phyloP scores from a whole-genome alignment of 2,797 vertebrate genomes.

The Tauraco hartlaubi region DNA sequence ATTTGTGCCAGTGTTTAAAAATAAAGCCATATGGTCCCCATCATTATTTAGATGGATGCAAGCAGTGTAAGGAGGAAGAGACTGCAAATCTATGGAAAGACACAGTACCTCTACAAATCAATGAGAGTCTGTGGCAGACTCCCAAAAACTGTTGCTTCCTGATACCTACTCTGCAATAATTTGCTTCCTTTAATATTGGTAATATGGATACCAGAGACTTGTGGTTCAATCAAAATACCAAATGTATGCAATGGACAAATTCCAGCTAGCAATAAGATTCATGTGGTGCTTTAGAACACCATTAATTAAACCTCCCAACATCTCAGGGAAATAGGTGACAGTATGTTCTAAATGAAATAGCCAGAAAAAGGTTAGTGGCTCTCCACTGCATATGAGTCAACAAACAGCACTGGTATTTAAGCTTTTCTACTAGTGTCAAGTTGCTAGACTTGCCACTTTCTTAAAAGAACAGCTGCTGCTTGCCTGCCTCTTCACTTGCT shows the following conservation, averaged over 20 bases:
- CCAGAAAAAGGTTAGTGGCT: not conserved
- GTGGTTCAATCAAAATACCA: not conserved
- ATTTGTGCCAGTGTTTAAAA: constrained; percentile 25
- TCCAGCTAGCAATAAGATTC: not conserved
- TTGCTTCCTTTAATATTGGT: not conserved
- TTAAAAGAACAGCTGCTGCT: not conserved
- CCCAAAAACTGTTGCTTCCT: not conserved
- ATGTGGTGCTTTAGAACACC: not conserved
- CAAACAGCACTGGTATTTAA: not conserved
- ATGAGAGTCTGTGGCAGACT: not conserved
- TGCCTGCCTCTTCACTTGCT: not conserved
- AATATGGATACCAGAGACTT: not conserved
- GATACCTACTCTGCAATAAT: not conserved
- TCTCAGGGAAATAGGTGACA: not conserved
- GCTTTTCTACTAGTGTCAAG: not conserved
- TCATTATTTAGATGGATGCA: not conserved
- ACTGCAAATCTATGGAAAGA: not conserved
- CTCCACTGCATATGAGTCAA: not conserved
- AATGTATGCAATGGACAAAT: not conserved
- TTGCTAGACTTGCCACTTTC: not conserved
- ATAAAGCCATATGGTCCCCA: not conserved
- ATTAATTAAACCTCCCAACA: not conserved
- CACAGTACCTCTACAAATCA: not conserved
- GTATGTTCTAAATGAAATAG: not conserved
- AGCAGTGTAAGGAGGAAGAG: not conserved